Conservation (phyloP, 2,888 invertebrate genomes). For the Pilophorus perplexus region DNA sequence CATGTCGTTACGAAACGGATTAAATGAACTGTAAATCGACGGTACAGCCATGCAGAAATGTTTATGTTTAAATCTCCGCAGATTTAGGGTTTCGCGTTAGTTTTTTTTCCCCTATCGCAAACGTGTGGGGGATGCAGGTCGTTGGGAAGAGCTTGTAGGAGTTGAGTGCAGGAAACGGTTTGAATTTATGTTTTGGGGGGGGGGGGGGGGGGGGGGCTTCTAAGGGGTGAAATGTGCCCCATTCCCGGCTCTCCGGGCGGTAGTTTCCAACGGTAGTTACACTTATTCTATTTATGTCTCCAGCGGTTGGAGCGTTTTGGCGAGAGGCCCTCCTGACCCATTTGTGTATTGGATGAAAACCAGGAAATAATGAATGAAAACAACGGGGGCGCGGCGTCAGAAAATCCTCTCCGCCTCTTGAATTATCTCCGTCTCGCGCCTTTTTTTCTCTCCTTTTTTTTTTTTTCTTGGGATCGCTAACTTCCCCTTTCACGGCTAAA, state of each 20-base stretch:
- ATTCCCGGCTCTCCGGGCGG: conserved; percentile 13
- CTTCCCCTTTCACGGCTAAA: too few relatives aligned
- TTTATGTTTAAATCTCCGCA: conserved; percentile 20
- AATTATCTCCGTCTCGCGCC: too few relatives aligned
- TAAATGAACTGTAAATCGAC: conserved; percentile 23
- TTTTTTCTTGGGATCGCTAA: too few relatives aligned
- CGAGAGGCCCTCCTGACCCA: conserved; percentile 23
- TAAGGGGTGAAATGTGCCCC: conserved; percentile 33
- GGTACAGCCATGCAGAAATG: conserved; percentile 12
- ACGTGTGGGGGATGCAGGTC: conserved; percentile 17
- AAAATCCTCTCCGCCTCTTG: too few relatives aligned
- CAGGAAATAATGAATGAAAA: conserved; percentile 20
- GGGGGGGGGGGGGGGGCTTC: too few relatives aligned
- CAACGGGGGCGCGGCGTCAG: too few relatives aligned
- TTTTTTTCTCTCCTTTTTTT: too few relatives aligned
- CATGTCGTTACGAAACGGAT: not conserved
- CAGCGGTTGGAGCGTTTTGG: not conserved
- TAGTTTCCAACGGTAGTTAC: conserved; percentile 26
- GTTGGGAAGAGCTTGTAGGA: not conserved
- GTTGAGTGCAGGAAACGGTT: conserved; percentile 35
- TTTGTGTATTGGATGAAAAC: conserved; percentile 30
- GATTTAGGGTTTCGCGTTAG: not conserved
- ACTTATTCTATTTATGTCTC: conserved; percentile 30
- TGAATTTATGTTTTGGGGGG: conserved; percentile 30
- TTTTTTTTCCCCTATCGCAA: not conserved